Evolutionary conservation across 1,140 invertebrate species (phyloP).

Genomic region (Ceratosolen solmsi): DNA sequence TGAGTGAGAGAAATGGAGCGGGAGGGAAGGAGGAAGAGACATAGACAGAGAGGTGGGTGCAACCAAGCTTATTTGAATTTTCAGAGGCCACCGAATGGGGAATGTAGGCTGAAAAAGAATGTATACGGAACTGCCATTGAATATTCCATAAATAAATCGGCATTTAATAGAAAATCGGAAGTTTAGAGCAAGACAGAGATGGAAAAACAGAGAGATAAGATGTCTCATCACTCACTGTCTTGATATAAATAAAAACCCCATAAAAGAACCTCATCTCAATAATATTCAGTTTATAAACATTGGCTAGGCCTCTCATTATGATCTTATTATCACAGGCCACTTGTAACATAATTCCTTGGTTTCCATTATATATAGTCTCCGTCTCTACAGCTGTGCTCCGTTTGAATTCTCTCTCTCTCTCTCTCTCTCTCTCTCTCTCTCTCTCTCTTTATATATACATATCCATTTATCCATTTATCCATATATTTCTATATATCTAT

Average conservation of each 20-base stretch:
- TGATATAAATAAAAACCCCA: background rate
- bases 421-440: too few relatives aligned
- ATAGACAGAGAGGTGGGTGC: background rate
- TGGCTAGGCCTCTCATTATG: conserved; percentile 59
- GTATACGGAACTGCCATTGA: conserved; percentile 57
- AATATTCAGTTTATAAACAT: conserved; percentile 72
- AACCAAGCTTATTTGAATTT: conserved; percentile 49
- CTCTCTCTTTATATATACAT: too few relatives aligned
- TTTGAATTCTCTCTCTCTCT: too few relatives aligned
- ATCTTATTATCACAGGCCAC: background rate
- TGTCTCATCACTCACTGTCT: conserved; percentile 71
- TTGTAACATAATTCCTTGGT: conserved; percentile 19
- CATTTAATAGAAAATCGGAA: conserved; percentile 70
- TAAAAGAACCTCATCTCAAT: conserved; percentile 64
- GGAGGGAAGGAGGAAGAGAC: background rate
- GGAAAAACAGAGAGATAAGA: background rate
- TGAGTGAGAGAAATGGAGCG: background rate
- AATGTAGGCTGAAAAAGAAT: background rate
- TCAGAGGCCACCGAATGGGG: conserved; percentile 30
- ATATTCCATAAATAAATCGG: conserved; percentile 73
- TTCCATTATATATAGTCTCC: background rate
- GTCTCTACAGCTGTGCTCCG: background rate
- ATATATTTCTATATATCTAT: too few relatives aligned
- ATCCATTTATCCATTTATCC: too few relatives aligned
- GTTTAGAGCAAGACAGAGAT: background rate